Base-by-base conservation (phyloP, 2,113 vertebrate genomes). In the Pterocles orientalis region DNA sequence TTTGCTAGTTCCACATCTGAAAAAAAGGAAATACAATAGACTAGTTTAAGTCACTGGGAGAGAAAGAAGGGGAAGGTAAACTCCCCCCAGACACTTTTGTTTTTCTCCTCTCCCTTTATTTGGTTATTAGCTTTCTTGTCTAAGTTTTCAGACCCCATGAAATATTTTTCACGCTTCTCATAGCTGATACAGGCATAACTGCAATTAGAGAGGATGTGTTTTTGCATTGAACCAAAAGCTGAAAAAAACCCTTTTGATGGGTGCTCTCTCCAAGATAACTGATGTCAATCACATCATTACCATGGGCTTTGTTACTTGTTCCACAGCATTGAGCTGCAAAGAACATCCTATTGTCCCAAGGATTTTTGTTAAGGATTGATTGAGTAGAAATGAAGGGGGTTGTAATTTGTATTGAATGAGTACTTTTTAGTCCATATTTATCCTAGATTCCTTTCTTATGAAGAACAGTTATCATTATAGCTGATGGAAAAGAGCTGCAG, bases 261-360 rank as follows among this genome's bases (percentile, higher is more conserved):
- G 50, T 90, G 77, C 43, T 95, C 70, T 82, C 65, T 82, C 85
- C 31, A 84, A 86, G 85, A 95, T 94, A 97, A 95, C 89, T 93
- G 76, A 72, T 78, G 84, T 96, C 92, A 96, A 70, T 72, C 84
- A 28, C 60, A 92, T 96, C 69, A 78, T 95, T 80, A 86, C 34
- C 15, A 45, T 8, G 29, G 25, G 43, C 43, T 96, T 70, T 95
- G 96, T 91, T 96, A 92, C 48, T 91, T 94, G 53, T 75, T 96
- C 47, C 75, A 77, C 68, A 94, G 88, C 24, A 60, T 25, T 5
- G 31, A 92, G 90, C 93, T 90, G 75, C 88, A 92, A 95, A 95
- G 95, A 97, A 84, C 71, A 86, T 88, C 48, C 57, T 73, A 1
- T 87, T 95, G 90, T 96, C 82, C 85, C 84, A 48, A 84, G 57